Evolutionary conservation across 2,888 invertebrate species (phyloP), one percentile per base, ranked within the genome.

Genomic region (Drosophila histrio): DNA sequence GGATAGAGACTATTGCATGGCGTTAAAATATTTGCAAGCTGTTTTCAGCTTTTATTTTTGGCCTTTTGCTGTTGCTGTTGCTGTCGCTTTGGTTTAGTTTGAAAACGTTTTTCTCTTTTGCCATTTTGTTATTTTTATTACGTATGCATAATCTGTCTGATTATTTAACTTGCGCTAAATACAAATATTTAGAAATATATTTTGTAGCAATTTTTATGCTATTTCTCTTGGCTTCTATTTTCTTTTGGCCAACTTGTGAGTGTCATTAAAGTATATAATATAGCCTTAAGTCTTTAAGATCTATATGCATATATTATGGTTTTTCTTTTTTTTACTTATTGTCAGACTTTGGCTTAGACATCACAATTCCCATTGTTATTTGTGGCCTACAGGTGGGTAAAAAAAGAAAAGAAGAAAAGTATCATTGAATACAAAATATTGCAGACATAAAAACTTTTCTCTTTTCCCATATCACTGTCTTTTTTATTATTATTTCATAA

Each of bases 111-210:
- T 34, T 63, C 49, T 60, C 69, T 59, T 59, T 65, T 39, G 57
- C 65, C n/a, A n/a, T 68, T 73, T 80, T 77, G 65, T 72, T 82
- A 71, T 75, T 65, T 69, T 71, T 77, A 73, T 69, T 70, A 64
- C 67, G 72, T 72, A 75, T 81, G 77, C 79, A 81, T 87, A 85
- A 87, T 85, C 85, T 85, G 65, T 78, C 69, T 77, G 87, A 87
- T 85, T 85, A 87, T 85, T 85, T 87, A 85, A 87, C 87, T 83
- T 87, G 87, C 77, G 85, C 87, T 77, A 83, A 87, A 87, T 82
- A 87, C 76, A 87, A 87, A 87, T 85, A 85, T 84, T 84, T 84
- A 60, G 76, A 87, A 84, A 87, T 73, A 87, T 73, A 84, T 84
- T 76, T 70, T 82, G 66, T 65, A 64, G 69, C 87, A 77, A 71